Conservation (phyloP, 2,113 vertebrate genomes). For the Ovis canadensis region DNA sequence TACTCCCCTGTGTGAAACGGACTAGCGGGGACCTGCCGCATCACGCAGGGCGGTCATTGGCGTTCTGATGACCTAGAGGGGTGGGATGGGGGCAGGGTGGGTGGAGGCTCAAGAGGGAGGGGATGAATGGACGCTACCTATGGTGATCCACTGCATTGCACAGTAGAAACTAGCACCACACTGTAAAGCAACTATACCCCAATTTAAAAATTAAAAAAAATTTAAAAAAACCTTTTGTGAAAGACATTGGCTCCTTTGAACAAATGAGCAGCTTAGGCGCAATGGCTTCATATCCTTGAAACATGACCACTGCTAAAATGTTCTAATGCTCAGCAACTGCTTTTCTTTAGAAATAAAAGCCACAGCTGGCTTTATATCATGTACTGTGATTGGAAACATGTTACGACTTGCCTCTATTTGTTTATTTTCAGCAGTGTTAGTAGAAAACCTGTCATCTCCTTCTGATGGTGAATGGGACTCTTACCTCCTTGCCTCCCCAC, state of each 20-base stretch:
- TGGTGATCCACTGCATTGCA: neutral
- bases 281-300: neutral
- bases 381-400: conserved; percentile 2
- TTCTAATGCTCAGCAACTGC: neutral
- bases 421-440: conserved; percentile 24
- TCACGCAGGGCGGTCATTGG: rapidly evolving
- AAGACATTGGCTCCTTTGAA: neutral
- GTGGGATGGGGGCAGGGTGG: neutral
- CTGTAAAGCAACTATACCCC: neutral
- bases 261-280: neutral
- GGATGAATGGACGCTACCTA: neutral
- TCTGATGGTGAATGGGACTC: conserved; percentile 11
- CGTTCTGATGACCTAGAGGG: neutral
- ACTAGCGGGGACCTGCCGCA: neutral
- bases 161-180: neutral
- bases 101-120: neutral
- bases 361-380: neutral
- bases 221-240: neutral
- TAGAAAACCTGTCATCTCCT: conserved; percentile 24
- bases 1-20: neutral
- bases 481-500: neutral
- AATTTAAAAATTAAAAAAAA: neutral
- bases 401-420: conserved; percentile 3
- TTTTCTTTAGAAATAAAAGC: conserved; percentile 32
- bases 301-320: neutral